Conservation (phyloP, 64 coral and sea anemone genomes). For the Astreopora myriophthalma region DNA sequence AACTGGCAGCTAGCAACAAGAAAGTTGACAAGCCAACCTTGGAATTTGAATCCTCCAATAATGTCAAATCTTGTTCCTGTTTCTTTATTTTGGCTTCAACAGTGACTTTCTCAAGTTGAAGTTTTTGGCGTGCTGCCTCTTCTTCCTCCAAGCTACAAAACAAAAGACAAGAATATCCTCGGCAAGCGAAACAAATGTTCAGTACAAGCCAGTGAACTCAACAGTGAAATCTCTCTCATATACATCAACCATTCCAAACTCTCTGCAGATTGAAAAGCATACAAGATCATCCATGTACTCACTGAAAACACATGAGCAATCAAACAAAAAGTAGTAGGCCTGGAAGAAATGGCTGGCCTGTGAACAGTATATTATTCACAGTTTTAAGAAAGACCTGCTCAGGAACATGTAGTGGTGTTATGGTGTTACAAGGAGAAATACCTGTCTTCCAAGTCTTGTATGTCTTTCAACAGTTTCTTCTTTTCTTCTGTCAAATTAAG, state of each 20-base stretch:
- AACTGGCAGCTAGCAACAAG: too few relatives aligned
- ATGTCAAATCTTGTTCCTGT: constrained; percentile 87
- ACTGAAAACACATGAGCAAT: neutral
- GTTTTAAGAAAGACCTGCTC: neutral
- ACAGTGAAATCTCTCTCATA: neutral
- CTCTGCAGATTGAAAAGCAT: too few relatives aligned
- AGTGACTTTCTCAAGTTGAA: constrained; percentile 94
- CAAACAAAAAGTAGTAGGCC: too few relatives aligned
- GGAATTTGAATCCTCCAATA: constrained; percentile 87
- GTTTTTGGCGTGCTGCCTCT: constrained; percentile 92
- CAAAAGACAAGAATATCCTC: neutral
- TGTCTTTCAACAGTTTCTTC: constrained; percentile 87
- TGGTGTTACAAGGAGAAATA: neutral
- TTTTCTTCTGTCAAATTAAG: constrained; percentile 75
- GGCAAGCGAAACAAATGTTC: neutral
- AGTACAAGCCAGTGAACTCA: too few relatives aligned
- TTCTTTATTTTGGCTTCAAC: constrained; percentile 98
- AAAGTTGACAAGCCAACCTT: constrained; percentile 40
- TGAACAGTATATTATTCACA: too few relatives aligned
- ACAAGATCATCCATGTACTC: neutral
- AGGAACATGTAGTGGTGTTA: neutral
- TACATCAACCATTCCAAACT: too few relatives aligned
- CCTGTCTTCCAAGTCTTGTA: constrained; percentile 96
- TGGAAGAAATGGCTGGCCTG: too few relatives aligned
- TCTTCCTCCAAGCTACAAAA: constrained; percentile 89